Percentiles rank a stretch among this genome's conserved stretches.
phyloP scores from a whole-genome alignment of 2,888 invertebrate genomes.

The Gasteruption jaculator region DNA sequence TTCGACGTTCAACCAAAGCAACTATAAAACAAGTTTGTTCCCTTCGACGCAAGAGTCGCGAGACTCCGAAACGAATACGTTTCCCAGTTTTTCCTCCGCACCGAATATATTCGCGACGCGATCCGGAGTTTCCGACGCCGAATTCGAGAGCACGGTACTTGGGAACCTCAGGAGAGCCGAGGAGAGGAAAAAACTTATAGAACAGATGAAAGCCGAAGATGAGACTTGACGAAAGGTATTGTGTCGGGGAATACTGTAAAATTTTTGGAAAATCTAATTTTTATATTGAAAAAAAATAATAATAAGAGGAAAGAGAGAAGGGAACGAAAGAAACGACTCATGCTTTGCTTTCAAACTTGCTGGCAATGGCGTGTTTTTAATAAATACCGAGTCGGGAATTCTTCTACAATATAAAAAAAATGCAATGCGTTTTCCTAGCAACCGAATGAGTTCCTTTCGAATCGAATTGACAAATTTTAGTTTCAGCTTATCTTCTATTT shows the following conservation, averaged over 20 bases:
- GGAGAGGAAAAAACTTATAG: slow-evolving; percentile 73
- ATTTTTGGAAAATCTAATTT: too few relatives aligned
- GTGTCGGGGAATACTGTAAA: too few relatives aligned
- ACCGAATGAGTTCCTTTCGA: too few relatives aligned
- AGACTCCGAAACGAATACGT: slow-evolving; percentile 15
- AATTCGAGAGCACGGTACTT: slow-evolving; percentile 79
- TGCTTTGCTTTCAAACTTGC: too few relatives aligned
- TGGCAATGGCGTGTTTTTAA: too few relatives aligned
- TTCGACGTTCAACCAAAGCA: slow-evolving; percentile 8
- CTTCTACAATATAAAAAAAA: too few relatives aligned
- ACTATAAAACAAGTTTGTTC: slow-evolving; percentile 23
- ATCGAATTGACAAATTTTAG: too few relatives aligned
- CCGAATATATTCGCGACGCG: slow-evolving; percentile 37
- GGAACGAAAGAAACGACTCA: too few relatives aligned
- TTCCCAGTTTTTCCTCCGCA: slow-evolving; percentile 36
- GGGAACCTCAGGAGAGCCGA: slow-evolving; percentile 79
- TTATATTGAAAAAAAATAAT: slow-evolving; percentile 13
- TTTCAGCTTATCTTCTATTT: too few relatives aligned
- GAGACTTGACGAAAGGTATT: slow-evolving; percentile 23
- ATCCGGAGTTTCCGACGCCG: slow-evolving; percentile 54
- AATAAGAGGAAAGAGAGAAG: too few relatives aligned
- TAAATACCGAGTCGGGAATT: too few relatives aligned
- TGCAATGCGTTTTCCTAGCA: too few relatives aligned
- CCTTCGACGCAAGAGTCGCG: slow-evolving; percentile 21
- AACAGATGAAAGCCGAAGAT: slow-evolving; percentile 64